Evolutionary conservation across 2,113 vertebrate genomes (phyloP).

Genomic region (Polyodon spathula): DNA sequence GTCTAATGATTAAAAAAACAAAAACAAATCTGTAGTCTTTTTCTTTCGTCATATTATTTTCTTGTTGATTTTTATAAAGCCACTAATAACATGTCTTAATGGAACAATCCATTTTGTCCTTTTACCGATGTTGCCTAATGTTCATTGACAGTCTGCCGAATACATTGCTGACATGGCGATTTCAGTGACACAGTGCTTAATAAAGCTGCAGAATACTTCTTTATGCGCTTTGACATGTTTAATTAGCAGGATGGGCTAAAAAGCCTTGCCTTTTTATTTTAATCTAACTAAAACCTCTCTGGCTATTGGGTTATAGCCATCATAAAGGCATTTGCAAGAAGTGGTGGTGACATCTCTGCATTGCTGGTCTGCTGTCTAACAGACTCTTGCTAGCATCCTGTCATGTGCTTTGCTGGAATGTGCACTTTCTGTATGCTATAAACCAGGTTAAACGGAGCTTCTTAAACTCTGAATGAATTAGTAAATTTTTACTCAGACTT

Average conservation of each 20-base stretch:
- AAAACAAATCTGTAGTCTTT: no score
- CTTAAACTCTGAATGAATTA: not conserved
- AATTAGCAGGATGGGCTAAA: slow-evolving; percentile 90
- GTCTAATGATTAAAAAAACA: no score
- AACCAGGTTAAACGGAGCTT: slow-evolving; percentile 1
- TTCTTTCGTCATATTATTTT: slow-evolving; percentile 19
- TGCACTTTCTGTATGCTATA: not conserved
- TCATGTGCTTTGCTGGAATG: not conserved
- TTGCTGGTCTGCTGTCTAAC: not conserved
- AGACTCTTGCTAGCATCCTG: slow-evolving; percentile 8
- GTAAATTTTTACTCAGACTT: not conserved
- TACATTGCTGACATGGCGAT: slow-evolving; percentile 68
- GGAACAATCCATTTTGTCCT: slow-evolving; percentile 33
- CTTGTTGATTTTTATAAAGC: slow-evolving; percentile 10
- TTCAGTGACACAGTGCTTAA: slow-evolving; percentile 61
- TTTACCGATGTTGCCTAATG: slow-evolving; percentile 54
- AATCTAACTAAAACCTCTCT: slow-evolving; percentile 74
- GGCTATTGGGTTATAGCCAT: slow-evolving; percentile 30
- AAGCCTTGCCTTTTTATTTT: slow-evolving; percentile 72
- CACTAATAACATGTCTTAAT: slow-evolving; percentile 28
- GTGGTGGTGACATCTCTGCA: not conserved
- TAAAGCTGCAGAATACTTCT: slow-evolving; percentile 74
- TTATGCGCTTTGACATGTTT: slow-evolving; percentile 90
- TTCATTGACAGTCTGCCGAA: slow-evolving; percentile 72
- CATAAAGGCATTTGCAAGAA: not conserved